Evolutionary conservation across 2,113 vertebrate species (phyloP).

Genomic region (Laticauda laticaudata): DNA sequence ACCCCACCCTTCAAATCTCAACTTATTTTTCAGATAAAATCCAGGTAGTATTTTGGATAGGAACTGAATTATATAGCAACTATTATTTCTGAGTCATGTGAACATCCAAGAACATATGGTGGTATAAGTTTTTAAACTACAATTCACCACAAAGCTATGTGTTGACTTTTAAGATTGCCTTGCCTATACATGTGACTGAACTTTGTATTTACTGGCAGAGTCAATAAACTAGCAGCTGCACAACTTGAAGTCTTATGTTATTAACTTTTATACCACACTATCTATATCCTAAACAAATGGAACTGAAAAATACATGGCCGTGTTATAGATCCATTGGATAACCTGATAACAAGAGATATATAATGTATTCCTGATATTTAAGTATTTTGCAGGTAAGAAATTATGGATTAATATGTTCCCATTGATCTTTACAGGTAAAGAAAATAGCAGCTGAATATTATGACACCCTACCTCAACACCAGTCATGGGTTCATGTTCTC

Average conservation of each 20-base stretch:
- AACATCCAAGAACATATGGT: not conserved
- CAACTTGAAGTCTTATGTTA: not conserved
- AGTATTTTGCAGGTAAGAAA: not conserved
- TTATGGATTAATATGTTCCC: not conserved
- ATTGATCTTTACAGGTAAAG: constrained; percentile 80
- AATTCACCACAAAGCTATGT: not conserved
- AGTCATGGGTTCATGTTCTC: constrained; percentile 89
- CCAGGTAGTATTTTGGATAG: not conserved
- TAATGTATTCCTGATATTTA: not conserved
- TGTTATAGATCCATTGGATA: not conserved
- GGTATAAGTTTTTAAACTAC: not conserved
- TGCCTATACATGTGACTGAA: not conserved
- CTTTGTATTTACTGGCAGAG: not conserved
- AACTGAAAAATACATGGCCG: not conserved
- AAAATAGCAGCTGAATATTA: constrained; percentile 95
- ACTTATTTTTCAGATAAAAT: not conserved
- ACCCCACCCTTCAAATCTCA: not conserved
- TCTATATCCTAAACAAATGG: not conserved
- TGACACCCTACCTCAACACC: constrained; percentile 87
- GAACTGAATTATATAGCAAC: not conserved
- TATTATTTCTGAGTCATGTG: not conserved
- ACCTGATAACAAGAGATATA: not conserved
- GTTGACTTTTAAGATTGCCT: not conserved
- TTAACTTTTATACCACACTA: not conserved
- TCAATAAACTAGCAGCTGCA: not conserved